Conservation (phyloP, 2,113 vertebrate species). For the Esox niger region DNA sequence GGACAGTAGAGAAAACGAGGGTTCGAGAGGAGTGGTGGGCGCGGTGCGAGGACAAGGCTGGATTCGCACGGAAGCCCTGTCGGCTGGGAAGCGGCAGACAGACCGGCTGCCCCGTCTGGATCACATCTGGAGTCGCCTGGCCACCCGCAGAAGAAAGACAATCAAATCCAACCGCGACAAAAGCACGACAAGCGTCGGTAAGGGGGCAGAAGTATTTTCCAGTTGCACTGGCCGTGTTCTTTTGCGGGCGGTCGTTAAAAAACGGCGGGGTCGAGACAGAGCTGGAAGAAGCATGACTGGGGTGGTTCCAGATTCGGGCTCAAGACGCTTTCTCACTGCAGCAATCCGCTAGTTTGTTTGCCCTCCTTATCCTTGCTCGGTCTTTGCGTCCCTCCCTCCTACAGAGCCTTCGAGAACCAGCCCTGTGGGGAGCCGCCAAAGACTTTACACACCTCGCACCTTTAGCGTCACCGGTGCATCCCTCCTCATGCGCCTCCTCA, state of each 20-base stretch:
- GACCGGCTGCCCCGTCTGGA: too few species aligned
- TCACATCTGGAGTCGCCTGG: too few species aligned
- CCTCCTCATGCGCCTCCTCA: slow-evolving; percentile 24
- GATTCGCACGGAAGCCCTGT: too few species aligned
- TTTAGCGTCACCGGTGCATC: slow-evolving; percentile 51
- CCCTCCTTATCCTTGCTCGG: neutral
- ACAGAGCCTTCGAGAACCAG: slow-evolving; percentile 4
- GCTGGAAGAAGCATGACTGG: neutral
- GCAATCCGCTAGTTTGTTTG: neutral
- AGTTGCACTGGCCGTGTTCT: too few species aligned
- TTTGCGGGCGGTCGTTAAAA: neutral
- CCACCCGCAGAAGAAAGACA: too few species aligned
- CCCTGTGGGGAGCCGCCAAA: slow-evolving; percentile 37
- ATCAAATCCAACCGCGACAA: too few species aligned
- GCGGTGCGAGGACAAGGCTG: too few species aligned
- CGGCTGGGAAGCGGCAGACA: too few species aligned
- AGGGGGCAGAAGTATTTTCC: too few species aligned
- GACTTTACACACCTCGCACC: slow-evolving; percentile 61
- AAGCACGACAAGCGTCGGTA: too few species aligned
- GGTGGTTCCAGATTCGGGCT: neutral
- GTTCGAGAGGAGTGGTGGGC: too few species aligned
- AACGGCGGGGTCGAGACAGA: neutral
- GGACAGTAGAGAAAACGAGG: too few species aligned
- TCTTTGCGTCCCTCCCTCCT: neutral
- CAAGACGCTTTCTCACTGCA: neutral